Base-by-base conservation (phyloP, 2,888 invertebrate genomes). In the Calephelis perditalis region DNA sequence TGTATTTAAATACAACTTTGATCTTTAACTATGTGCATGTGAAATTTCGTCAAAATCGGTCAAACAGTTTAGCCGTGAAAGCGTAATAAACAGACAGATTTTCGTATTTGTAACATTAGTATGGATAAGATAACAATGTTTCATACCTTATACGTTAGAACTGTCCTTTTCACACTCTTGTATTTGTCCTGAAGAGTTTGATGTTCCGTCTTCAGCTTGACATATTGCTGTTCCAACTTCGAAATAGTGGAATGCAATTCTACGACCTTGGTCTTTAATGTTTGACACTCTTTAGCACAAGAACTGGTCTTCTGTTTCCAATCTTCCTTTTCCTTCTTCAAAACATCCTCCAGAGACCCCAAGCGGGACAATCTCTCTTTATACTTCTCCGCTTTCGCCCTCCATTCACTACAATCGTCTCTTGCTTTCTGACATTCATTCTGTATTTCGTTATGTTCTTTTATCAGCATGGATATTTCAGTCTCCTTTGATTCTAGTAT, bases 111-210 rank as follows among this genome's bases (percentile, higher is more conserved):
- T 26, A 26, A 3, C 3, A 26, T 15, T 3, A 26, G 4, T 4
- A 26, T 26, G 26, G 26, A 26, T 26, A 26, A 4, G 26, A 26
- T 26, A 26, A 4, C 26, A 12, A 35, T 11, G 9, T 56, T 26
- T 15, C 15, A 5, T 60, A 92, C 92, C 90, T 94, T 94, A 72
- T 94, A 94, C 73, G 94, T 93, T 36, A 82, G 82, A 43, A 92
- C 92, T 43, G 92, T 93, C 71, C 92, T 92, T 75, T 93, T 94
- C 3, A 92, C 92, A 60, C 92, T 92, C 70, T 92, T 92, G 72
- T 94, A 94, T 70, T 94, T 94, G 9, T 91, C 91, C 60, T 92
- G 92, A 37, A 93, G 65, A 8, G 78, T 73, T 35, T 89, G 82
- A 59, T 92, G 77, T 56, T 93, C 92, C 0, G 76, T 67, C 49